Evolutionary conservation across 2,888 invertebrate species (phyloP).

Genomic region (Exocentrus adspersus): DNA sequence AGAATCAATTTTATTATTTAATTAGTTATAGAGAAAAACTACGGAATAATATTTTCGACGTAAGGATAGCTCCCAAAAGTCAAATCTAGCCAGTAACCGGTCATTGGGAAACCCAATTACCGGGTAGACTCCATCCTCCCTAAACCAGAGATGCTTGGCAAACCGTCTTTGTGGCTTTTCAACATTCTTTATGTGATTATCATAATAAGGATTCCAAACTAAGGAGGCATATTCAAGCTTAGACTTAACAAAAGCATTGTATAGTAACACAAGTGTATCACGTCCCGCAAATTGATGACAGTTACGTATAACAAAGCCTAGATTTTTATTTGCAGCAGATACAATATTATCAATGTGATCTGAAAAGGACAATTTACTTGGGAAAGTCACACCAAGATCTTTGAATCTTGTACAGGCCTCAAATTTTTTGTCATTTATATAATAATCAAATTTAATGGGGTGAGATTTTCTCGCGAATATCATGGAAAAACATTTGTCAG

Average conservation of each 20-base stretch:
- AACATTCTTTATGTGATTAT: not conserved
- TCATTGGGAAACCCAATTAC: too few relatives aligned
- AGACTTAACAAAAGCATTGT: too few relatives aligned
- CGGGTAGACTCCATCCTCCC: conserved; percentile 2
- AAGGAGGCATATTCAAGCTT: too few relatives aligned
- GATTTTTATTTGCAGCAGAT: not conserved
- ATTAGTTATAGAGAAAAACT: not conserved
- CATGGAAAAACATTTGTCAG: too few relatives aligned
- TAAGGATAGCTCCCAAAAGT: too few relatives aligned
- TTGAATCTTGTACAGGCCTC: not conserved
- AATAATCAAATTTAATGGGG: not conserved
- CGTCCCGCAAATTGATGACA: too few relatives aligned
- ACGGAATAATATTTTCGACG: not conserved
- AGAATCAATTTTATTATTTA: not conserved
- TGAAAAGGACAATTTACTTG: not conserved
- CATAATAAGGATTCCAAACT: conserved; percentile 7
- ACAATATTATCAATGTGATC: not conserved
- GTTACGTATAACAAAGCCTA: conserved; percentile 5
- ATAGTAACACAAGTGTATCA: too few relatives aligned
- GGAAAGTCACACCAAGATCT: conserved; percentile 8
- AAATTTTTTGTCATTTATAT: not conserved
- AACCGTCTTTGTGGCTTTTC: conserved; percentile 18
- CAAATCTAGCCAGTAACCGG: too few relatives aligned
- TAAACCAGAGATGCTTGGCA: conserved; percentile 18
- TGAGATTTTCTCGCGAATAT: too few relatives aligned